Percentiles rank a stretch among this genome's conserved stretches.
Evolutionary conservation across 2,797 vertebrate genomes (phyloP).

Genomic region (Masticophis lateralis): DNA sequence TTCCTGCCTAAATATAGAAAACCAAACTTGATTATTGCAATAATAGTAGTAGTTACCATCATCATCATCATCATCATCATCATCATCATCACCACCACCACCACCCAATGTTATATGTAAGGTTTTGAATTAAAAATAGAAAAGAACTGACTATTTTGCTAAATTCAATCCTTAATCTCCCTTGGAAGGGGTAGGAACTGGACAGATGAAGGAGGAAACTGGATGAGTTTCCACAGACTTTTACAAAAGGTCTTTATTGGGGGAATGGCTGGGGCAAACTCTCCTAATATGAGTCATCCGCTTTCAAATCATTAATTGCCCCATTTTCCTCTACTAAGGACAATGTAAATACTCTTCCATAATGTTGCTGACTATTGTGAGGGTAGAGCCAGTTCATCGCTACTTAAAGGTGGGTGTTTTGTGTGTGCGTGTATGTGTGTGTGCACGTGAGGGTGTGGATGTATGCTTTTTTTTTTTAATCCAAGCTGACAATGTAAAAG

Average conservation of each 20-base stretch:
- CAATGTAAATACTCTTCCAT: slow-evolving; percentile 84
- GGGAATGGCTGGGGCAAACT: slow-evolving; percentile 74
- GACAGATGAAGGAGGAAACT: slow-evolving; percentile 9
- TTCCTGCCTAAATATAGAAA: background rate
- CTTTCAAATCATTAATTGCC: slow-evolving; percentile 71
- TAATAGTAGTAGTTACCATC: background rate
- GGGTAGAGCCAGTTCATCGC: slow-evolving; percentile 75
- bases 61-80: slow-evolving; percentile 2
- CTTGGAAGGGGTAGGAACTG: slow-evolving; percentile 28
- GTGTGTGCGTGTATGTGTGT: background rate
- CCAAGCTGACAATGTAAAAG: slow-evolving; percentile 71
- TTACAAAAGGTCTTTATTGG: slow-evolving; percentile 76
- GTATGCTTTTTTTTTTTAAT: slow-evolving; percentile 39
- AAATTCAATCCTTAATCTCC: slow-evolving; percentile 66
- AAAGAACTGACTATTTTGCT: slow-evolving; percentile 16
- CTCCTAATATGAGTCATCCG: slow-evolving; percentile 75
- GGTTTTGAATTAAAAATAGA: background rate
- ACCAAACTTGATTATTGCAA: slow-evolving; percentile 40
- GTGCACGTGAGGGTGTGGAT: background rate
- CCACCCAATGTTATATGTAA: slow-evolving; percentile 47
- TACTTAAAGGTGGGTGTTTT: slow-evolving; percentile 76
- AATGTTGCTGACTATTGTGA: slow-evolving; percentile 80
- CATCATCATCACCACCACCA: slow-evolving; percentile 25
- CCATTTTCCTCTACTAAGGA: slow-evolving; percentile 69
- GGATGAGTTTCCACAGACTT: slow-evolving; percentile 73